Percentiles rank a stretch among this genome's conserved stretches.
Conservation (phyloP, 2,113 vertebrate genomes). For the Caranx ignobilis region DNA sequence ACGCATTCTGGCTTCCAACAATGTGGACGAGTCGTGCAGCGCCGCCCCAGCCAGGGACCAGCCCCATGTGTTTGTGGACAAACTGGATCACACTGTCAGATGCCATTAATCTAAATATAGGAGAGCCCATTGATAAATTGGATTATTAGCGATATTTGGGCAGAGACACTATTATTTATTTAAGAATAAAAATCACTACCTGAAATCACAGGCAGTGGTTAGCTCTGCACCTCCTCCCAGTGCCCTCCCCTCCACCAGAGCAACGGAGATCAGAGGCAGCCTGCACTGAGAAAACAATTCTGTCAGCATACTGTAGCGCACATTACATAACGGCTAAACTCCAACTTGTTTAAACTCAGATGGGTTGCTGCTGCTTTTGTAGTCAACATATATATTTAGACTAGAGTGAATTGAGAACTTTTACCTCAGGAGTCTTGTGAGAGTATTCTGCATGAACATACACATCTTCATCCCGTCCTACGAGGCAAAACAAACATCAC, state of each 20-base stretch:
- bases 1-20: constrained; percentile 85
- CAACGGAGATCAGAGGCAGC: constrained; percentile 93
- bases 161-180: neutral
- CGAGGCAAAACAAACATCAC: constrained; percentile 29
- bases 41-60: constrained; percentile 96
- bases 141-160: neutral
- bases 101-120: constrained; percentile 88
- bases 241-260: constrained; percentile 92
- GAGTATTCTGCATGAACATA: constrained; percentile 96
- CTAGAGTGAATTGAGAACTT: neutral
- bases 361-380: neutral
- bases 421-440: constrained; percentile 95
- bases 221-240: constrained; percentile 95
- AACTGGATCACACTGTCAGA: constrained; percentile 91
- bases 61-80: constrained; percentile 95
- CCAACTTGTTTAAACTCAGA: neutral
- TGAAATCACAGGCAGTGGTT: constrained; percentile 95
- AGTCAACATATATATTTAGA: neutral
- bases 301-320: constrained; percentile 39
- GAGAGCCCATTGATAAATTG: constrained; percentile 2
- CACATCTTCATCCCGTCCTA: constrained; percentile 95
- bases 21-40: constrained; percentile 86
- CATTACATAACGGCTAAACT: neutral
- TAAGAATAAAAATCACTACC: constrained; percentile 78
- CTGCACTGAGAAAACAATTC: constrained; percentile 77